Base-by-base conservation (phyloP, 2,888 invertebrate species). In the Ligdia adustata region DNA sequence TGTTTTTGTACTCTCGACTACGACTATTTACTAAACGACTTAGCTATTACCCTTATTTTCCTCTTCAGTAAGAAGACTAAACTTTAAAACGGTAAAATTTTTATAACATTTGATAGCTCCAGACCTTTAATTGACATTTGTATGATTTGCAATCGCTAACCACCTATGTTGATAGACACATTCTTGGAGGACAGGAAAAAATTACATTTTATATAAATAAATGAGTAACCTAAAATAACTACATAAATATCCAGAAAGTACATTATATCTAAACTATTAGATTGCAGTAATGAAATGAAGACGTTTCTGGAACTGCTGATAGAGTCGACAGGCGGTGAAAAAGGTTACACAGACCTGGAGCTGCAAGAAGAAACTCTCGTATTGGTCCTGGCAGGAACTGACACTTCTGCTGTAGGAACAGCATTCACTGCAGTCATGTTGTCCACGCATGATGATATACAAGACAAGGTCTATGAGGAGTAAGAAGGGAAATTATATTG, bases 381-480 rank as follows among this genome's bases (percentile, higher is more conserved):
- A 0, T 9, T 67, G 1, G 41, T 61, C 1, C 3, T 63, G 1
- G 73, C 72, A 2, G 70, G 69, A 1, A 69, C 62, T 1, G 74
- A 76, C 16, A 63, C 63, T 0, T 31, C 73, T 0, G 74, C 79
- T 0, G 69, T 70, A 0, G 68, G 58, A 0, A 34, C 57, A 1
- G 57, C 66, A 0, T 78, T 68, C 24, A 54, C 58, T 0, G 33
- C 64, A 0, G 16, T 68, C 1, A 53, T 75, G 58, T 47, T 80
- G 14, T 56, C 74, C 2, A 57, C 51, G 26, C 53, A 75, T 18
- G 67, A 52, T 1, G 62, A 71, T 9, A 59, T 76, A 0, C 79
- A 79, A 40, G 60, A 75, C 1, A 76, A 66, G 46, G 59, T 70
- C 7, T 68, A 69, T 37, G 27, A 64, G 18, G 78, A 77, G 77